Evolutionary conservation across 2,113 vertebrate genomes (phyloP), one percentile per base, ranked within the genome.

Genomic region (mouse (Mus musculus)): DNA sequence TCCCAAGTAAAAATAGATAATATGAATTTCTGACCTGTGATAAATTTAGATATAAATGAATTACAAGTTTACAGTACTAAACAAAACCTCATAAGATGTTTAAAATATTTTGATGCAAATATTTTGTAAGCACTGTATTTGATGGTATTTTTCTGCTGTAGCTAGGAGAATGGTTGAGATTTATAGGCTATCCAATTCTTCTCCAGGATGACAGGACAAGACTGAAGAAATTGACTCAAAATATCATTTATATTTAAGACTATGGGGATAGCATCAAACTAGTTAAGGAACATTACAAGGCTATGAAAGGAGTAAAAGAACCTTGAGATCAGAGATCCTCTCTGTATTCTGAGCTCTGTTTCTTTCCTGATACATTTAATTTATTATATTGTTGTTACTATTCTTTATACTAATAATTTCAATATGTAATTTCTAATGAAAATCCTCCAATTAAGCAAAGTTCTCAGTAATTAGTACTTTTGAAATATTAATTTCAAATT

Each of bases 1-100:
- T 97, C 76, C 92, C 28, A 93, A 56, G 95, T 81, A 93, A 97
- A 97, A 95, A 92, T 82, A 86, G 5, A 19, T 95, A 94, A 30
- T n/a, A 22, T 72, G 1, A 17, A 81, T 75, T 69, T 1, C 22
- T 91, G 20, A 92, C 91, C 94, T 94, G 88, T 11, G 73, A 71
- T 81, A 85, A 91, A 92, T 82, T 94, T 33, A 39, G 10, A 86
- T 76, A 49, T 89, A 97, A 96, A 91, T 95, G 36, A 95, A 85
- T 75, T 75, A 11, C 8, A 49, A 54, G 10, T 3, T 0, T 94
- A 20, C 39, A 94, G 88, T 78, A 5, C 3, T 49, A 46, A 52
- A 75, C 71, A 92, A 87, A 77, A 67, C 14, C 28, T 82, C 71
- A 2, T 22, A 11, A 93, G 16, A 63, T 75, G 0, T 61, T 88